Base-by-base conservation (phyloP, 2,113 vertebrate genomes). In the Caretta caretta region DNA sequence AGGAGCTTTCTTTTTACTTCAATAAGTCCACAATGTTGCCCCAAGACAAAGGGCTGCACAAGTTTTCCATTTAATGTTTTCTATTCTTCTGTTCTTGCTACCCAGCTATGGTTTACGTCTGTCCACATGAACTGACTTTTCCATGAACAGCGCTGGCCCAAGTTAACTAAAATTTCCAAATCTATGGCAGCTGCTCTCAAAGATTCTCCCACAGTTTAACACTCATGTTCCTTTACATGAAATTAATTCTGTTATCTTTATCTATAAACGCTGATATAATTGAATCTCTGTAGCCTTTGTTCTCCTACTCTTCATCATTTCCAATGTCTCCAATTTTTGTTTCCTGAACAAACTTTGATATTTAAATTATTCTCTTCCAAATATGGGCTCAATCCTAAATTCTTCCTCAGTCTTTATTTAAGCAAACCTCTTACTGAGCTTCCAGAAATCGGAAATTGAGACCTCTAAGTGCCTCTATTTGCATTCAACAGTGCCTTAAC, bases 71-170 rank as follows among this genome's bases (percentile, higher is more conserved):
- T 92, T 93, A 83, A 86, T 83, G 92, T 84, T 94, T 94, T 80
- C 62, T 78, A 29, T 19, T 90, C 93, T 95, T 90, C 91, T 94
- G 50, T 90, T 91, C 89, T 89, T 87, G 56, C 69, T 59, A 69
- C n/a, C 90, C 78, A 84, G 82, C 72, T 96, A 87, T 95, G 94
- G 90, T 95, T 94, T 92, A 92, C 83, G 89, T 91, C 93, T 94
- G 90, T 90, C 94, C 84, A 56, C 56, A 76, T 10, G 65, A 89
- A 95, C 89, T 95, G 59, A 65, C 83, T 86, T 92, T 92, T 89
- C 80, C 84, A 83, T 10, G 88, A 83, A 42, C 9, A 69, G 80
- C 62, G 94, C 51, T 49, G 59, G 10, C 19, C 83, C 81, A 76
- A 84, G 88, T 78, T 48, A 91, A 86, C 84, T 16, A 90, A 81